Evolutionary conservation across 2,797 vertebrate genomes (phyloP).

Genomic region (Salarias fasciatus): DNA sequence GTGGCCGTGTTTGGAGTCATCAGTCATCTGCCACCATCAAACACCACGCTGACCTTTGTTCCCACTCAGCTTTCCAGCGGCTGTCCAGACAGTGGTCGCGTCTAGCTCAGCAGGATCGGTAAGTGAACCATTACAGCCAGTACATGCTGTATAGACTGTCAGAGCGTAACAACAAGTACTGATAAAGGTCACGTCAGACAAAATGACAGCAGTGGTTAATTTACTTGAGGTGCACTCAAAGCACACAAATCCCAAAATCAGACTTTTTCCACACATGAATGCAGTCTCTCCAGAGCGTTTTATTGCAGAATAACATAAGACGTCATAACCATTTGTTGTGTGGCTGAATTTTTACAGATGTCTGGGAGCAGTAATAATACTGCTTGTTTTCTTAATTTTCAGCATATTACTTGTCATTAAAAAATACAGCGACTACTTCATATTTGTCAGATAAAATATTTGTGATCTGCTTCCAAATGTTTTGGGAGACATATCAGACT

Average conservation of each 20-base stretch:
- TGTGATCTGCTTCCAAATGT: too few relatives aligned
- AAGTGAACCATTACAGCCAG: conserved; percentile 41
- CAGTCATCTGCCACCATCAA: conserved; percentile 24
- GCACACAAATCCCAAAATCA: background rate
- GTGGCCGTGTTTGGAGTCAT: conserved; percentile 15
- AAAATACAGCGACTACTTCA: background rate
- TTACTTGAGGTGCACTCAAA: conserved; percentile 13
- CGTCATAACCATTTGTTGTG: conserved; percentile 27
- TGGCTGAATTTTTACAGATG: conserved; percentile 11
- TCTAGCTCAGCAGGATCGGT: conserved; percentile 14
- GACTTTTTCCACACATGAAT: conserved; percentile 7
- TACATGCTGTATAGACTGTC: conserved; percentile 47
- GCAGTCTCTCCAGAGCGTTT: conserved; percentile 2
- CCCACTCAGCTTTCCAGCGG: conserved; percentile 28
- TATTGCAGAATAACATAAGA: conserved; percentile 24
- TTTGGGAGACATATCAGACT: too few relatives aligned
- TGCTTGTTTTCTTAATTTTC: background rate
- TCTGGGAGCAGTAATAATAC: background rate
- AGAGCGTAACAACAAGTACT: conserved; percentile 42
- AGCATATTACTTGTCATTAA: background rate
- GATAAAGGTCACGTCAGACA: conserved; percentile 59
- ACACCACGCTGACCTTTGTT: conserved; percentile 48
- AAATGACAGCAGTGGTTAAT: conserved; percentile 47
- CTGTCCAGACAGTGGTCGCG: conserved; percentile 15
- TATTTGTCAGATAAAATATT: too few relatives aligned